phyloP scores from a whole-genome alignment of 2,113 vertebrate genomes.

The Cololabis saira region DNA sequence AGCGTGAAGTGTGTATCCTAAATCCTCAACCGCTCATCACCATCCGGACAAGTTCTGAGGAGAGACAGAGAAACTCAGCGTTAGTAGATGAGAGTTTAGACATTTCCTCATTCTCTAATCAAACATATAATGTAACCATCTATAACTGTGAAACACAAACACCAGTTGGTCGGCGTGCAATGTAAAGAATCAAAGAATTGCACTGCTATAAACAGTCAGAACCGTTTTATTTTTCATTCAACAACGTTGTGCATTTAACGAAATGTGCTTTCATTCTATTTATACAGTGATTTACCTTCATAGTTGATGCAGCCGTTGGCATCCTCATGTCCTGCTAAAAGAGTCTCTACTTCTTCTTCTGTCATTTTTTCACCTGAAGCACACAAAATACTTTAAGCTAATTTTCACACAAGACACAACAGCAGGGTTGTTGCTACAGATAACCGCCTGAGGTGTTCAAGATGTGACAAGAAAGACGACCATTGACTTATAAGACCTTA shows the following conservation, averaged over 20 bases:
- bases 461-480: neutral
- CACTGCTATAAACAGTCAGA: too few relatives aligned
- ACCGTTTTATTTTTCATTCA: too few relatives aligned
- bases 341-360: slow-evolving; percentile 89
- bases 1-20: slow-evolving; percentile 30
- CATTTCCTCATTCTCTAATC: too few relatives aligned
- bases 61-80: slow-evolving; percentile 17
- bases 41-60: slow-evolving; percentile 90
- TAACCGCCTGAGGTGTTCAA: too few relatives aligned
- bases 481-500: neutral
- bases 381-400: neutral
- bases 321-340: slow-evolving; percentile 88
- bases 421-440: too few relatives aligned
- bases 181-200: too few relatives aligned
- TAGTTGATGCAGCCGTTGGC: slow-evolving; percentile 91
- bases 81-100: neutral
- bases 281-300: slow-evolving; percentile 81
- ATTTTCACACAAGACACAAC: too few relatives aligned
- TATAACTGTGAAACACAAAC: too few relatives aligned
- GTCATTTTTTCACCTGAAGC: slow-evolving; percentile 89
- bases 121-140: too few relatives aligned
- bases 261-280: too few relatives aligned
- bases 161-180: too few relatives aligned
- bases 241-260: too few relatives aligned
- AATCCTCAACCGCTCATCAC: slow-evolving; percentile 89